Evolutionary conservation across 2,797 vertebrate species (phyloP).

Genomic region (Lepus townsendii): DNA sequence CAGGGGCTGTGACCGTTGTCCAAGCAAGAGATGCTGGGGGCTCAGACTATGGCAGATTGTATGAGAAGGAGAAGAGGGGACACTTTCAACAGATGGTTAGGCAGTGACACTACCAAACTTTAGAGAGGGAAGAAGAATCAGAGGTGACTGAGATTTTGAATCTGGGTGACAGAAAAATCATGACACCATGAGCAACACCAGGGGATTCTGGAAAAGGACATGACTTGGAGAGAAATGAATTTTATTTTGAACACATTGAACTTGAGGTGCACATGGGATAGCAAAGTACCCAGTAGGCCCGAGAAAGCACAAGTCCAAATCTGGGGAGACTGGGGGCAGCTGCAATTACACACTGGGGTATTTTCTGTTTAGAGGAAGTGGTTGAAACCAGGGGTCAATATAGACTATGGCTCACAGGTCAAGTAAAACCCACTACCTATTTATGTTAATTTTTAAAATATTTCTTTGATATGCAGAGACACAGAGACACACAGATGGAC

Average conservation of each 20-base stretch:
- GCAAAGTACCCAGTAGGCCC: neutral
- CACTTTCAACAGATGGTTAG: neutral
- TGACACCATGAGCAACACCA: slow-evolving; percentile 44
- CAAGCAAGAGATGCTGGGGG: neutral
- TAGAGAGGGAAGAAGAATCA: neutral
- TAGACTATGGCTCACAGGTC: neutral
- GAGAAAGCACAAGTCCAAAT: slow-evolving; percentile 20
- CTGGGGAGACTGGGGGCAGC: neutral
- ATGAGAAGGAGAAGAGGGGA: neutral
- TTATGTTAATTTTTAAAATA: neutral
- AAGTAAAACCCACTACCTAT: slow-evolving; percentile 28
- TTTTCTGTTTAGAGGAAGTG: slow-evolving; percentile 34
- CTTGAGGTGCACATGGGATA: neutral
- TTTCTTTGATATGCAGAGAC: too few species aligned
- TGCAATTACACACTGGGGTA: neutral
- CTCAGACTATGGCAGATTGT: neutral
- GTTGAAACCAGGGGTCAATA: neutral
- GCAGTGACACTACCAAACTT: neutral
- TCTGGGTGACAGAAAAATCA: neutral
- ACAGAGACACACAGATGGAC: too few species aligned
- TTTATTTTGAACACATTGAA: neutral
- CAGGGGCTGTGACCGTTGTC: neutral
- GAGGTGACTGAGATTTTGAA: slow-evolving; percentile 20
- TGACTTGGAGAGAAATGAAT: neutral
- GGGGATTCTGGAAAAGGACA: slow-evolving; percentile 20